Base-by-base conservation (phyloP, 2,113 vertebrate species). In the Polypterus bichir region DNA sequence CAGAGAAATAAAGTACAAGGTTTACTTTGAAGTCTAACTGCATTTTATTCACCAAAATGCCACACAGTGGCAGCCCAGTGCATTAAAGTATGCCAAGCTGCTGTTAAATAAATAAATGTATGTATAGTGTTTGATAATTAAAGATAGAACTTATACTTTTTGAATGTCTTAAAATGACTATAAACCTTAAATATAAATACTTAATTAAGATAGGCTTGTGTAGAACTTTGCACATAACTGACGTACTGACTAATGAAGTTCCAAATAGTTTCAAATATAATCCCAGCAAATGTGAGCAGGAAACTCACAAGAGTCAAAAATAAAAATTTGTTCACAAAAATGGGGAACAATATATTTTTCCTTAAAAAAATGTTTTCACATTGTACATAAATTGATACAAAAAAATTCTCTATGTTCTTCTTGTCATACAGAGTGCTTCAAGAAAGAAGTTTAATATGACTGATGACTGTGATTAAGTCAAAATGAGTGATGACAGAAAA, bases 371-470 rank as follows among this genome's bases (percentile, higher is more conserved):
- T 76, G 76, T 78, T 84, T 91, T 91, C 88, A 92, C 88, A 91
- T 91, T 91, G 80, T 88, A 87, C 77, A 84, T 77, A 73, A 79
- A 83, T 82, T 65, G 72, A 82, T 84, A 86, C 73, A 90, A 91
- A 90, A 86, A 82, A 81, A 87, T 67, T 66, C 73, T 73, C 68
- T 70, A 74, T 65, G 85, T 81, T 85, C 84, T 81, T 77, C 79
- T 83, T 81, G 83, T 81, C 75, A 82, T 88, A 84, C 86, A 91
- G 89, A 92, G 91, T 92, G 89, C 89, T 93, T 94, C 67, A 83
- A 87, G 88, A 91, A 92, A 85, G 78, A 84, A 84, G 83, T 88
- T 88, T 83, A 86, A 91, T 82, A 78, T 83, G 80, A 81, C 76
- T 74, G 74, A 74, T 77, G 74, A 8, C 10, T 3, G 10, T 77